Base-by-base conservation (phyloP, 2,888 invertebrate genomes). In the Adelognathus sp. region DNA sequence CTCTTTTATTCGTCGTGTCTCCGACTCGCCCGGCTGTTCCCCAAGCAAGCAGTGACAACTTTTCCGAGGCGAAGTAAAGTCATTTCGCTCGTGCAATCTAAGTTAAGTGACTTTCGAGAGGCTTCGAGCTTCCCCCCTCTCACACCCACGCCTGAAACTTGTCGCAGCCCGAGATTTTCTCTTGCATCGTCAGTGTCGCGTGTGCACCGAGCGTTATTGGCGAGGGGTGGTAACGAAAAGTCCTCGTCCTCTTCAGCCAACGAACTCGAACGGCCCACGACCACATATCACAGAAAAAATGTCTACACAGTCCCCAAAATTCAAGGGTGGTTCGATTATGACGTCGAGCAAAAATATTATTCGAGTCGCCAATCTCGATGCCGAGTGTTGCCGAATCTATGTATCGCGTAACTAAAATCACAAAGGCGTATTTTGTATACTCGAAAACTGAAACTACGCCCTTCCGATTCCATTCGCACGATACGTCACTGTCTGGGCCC, bases 101-200 rank as follows among this genome's bases (percentile, higher is more conserved):
- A 91, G 90, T 91, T 91, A 91, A 91, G 90, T 91, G 90, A 91
- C 91, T 91, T 90, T 90, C 89, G 88, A 90, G 90, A 88, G 88
- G 85, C 85, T 85, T 85, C 86, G 85, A 85, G 87, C 21, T 24
- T 24, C 44, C 9, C 9, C 36, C 41, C 14, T 14, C 14, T 41
- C 14, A 39, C 46, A n/a, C n/a, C n/a, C n/a, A n/a, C n/a, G n/a
- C 70, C 31, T 46, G 87, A 89, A 89, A 89, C 88, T 89, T 87
- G 85, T n/a, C n/a, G 44, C 56, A 50, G 58, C 39, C 41, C 52
- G 46, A 72, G 80, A 75, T 67, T 76, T 75, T 79, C 67, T 24
- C 80, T 71, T 63, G 76, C 76, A 66, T 70, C 67, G 63, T 50
- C 14, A 27, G 50, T 69, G 64, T 52, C 63, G 52, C 29, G n/a